These are phyloP conservation scores for Ctenoplectra terminalis DNA, from an alignment of 1,140 invertebrate genomes.

Conservation along the genomic window DNA sequence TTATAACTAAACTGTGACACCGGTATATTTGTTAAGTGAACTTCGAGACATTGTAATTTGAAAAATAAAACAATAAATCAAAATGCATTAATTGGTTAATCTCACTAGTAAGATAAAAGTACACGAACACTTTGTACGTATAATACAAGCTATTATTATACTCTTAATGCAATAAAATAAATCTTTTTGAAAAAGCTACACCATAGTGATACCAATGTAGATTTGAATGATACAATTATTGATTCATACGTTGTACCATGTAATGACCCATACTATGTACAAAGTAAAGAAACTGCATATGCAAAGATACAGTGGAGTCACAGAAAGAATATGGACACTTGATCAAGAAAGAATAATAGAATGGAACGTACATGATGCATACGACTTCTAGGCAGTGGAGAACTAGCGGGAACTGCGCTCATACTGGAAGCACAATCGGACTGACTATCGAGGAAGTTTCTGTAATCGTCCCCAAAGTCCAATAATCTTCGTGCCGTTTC, in stretches of 20 bases:
- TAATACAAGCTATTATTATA: not conserved
- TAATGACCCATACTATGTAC: not conserved
- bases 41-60: too few relatives aligned
- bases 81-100: not conserved
- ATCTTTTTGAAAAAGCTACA: too few relatives aligned
- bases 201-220: not conserved
- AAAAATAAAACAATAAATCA: not conserved
- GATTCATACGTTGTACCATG: not conserved
- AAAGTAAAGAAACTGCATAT: not conserved
- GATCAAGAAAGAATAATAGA: constrained; percentile 73
- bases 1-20: constrained; percentile 1
- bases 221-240: not conserved
- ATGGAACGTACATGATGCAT: constrained; percentile 78
- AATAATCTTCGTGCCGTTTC: constrained; percentile 91
- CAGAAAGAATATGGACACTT: constrained; percentile 75
- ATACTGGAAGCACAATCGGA: constrained; percentile 92
- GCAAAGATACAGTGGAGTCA: constrained; percentile 31
- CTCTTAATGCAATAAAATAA: too few relatives aligned
- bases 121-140: not conserved
- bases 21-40: not conserved
- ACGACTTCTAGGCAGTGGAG: constrained; percentile 74
- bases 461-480: constrained; percentile 96
- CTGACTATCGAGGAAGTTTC: constrained; percentile 93
- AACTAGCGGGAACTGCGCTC: constrained; percentile 83
- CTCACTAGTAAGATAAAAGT: not conserved